These are phyloP conservation scores for Aselliscus stoliczkanus DNA, from an alignment of 2,797 vertebrate genomes.

Conservation along the genomic window DNA sequence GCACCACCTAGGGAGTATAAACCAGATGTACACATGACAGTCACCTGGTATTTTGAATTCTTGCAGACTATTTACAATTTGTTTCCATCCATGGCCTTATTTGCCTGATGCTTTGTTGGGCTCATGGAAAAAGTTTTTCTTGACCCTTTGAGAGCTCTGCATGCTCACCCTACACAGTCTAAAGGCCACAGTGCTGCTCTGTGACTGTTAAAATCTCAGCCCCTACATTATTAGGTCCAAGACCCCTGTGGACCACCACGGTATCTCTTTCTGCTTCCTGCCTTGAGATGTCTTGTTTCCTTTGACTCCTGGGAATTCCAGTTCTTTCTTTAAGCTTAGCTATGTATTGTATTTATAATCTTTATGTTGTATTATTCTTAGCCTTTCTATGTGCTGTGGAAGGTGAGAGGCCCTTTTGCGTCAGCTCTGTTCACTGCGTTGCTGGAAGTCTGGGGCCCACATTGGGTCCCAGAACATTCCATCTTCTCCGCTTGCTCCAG, in stretches of 20 bases:
- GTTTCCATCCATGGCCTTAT: not conserved
- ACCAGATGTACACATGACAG: not conserved
- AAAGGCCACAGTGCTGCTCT: not conserved
- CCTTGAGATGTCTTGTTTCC: not conserved
- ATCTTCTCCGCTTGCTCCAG: not conserved
- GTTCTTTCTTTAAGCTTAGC: not conserved
- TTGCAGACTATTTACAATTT: not conserved
- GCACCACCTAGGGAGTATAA: not conserved
- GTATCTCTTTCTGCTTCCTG: not conserved
- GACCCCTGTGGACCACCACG: not conserved
- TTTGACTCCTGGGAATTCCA: not conserved
- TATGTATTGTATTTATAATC: not conserved
- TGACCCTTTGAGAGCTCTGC: not conserved
- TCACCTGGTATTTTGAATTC: slow-evolving; percentile 21
- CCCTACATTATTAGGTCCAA: not conserved
- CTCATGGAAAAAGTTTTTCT: not conserved
- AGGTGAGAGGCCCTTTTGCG: not conserved
- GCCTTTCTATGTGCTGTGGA: not conserved
- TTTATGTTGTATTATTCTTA: not conserved
- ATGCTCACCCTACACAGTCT: not conserved
- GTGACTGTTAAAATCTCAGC: not conserved
- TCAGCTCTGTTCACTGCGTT: not conserved
- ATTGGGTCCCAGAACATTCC: not conserved
- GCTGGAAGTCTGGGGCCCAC: not conserved
- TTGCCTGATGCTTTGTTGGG: not conserved